These are phyloP conservation scores for Sarcophaga bullata DNA, from an alignment of 1,140 invertebrate species.

Conservation along the genomic window DNA sequence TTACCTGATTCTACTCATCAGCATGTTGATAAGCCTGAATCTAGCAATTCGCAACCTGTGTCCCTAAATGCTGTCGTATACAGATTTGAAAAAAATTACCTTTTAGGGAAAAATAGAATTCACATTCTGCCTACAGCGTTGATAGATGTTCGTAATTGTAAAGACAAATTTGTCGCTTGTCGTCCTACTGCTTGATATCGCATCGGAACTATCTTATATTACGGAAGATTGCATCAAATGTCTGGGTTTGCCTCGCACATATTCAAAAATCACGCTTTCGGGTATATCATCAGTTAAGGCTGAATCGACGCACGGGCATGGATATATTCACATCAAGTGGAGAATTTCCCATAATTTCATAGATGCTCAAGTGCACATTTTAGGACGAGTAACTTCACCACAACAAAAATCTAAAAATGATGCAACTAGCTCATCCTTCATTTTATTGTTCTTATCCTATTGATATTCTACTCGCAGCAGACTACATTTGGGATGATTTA, in stretches of 20 bases:
- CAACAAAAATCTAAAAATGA: neutral
- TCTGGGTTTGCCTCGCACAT: constrained; percentile 4
- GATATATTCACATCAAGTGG: neutral
- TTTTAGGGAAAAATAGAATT: neutral
- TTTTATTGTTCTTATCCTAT: neutral
- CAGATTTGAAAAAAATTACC: neutral
- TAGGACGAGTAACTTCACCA: neutral
- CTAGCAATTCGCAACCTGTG: too few species aligned
- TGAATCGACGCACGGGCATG: neutral
- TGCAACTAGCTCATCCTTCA: neutral
- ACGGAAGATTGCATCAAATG: constrained; percentile 9
- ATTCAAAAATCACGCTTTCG: neutral
- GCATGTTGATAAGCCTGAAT: too few species aligned
- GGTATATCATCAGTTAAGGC: constrained; percentile 25
- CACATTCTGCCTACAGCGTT: neutral
- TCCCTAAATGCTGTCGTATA: neutral
- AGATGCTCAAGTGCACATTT: neutral
- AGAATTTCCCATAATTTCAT: neutral
- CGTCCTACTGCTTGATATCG: constrained; percentile 29
- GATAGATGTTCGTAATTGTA: neutral
- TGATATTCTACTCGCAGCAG: neutral
- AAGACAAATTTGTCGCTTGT: neutral
- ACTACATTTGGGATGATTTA: neutral
- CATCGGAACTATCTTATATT: constrained; percentile 35
- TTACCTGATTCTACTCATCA: too few species aligned